These are phyloP conservation scores for Drosophila grimshawi DNA, from an alignment of 1,140 invertebrate species.

Conservation along the genomic window DNA sequence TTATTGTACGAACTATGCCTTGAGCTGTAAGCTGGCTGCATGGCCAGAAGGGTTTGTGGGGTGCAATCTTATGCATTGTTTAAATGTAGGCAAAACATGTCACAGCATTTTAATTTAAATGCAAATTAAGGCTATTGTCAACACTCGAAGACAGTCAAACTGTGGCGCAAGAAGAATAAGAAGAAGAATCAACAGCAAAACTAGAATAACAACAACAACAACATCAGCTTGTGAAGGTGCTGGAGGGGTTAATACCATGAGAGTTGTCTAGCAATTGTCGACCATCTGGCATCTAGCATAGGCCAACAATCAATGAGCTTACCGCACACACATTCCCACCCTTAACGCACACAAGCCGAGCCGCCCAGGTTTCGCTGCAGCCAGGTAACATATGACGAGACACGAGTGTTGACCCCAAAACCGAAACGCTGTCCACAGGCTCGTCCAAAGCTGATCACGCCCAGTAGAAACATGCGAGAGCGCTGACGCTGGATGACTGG, in stretches of 20 bases:
- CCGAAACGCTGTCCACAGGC: constrained; percentile 85
- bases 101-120: constrained; percentile 84
- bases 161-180: constrained; percentile 23
- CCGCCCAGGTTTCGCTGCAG: constrained; percentile 82
- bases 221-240: constrained; percentile 25
- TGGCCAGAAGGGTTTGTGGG: constrained; percentile 22
- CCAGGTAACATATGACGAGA: constrained; percentile 89
- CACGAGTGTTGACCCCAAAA: constrained; percentile 89
- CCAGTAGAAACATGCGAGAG: constrained; percentile 84
- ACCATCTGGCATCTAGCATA: constrained; percentile 7
- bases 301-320: constrained; percentile 14
- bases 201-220: constrained; percentile 19
- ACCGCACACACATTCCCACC: not conserved
- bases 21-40: constrained; percentile 32
- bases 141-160: constrained; percentile 64
- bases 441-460: constrained; percentile 88
- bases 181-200: not conserved
- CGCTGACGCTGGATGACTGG: constrained; percentile 62
- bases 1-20: constrained; percentile 55
- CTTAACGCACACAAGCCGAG: constrained; percentile 54
- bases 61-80: constrained; percentile 55
- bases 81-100: constrained; percentile 81
- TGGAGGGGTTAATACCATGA: constrained; percentile 19
- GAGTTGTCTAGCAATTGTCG: constrained; percentile 29
- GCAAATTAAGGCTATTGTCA: constrained; percentile 84